Evolutionary conservation across 2,113 vertebrate genomes (phyloP).

Genomic region (Paralichthys olivaceus): DNA sequence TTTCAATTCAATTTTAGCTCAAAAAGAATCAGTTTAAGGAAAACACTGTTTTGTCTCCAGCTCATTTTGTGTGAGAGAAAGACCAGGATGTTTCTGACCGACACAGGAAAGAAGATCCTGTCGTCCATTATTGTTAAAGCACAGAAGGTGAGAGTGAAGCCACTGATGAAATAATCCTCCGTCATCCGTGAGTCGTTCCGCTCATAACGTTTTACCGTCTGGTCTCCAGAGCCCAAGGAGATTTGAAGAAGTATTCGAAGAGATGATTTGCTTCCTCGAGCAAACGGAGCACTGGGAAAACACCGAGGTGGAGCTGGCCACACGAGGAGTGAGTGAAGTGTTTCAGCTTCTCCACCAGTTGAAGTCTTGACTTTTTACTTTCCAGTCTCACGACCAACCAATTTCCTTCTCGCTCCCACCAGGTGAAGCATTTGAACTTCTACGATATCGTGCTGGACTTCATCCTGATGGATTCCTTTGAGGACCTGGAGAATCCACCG

Average conservation of each 20-base stretch:
- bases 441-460: slow-evolving; percentile 98
- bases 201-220: neutral
- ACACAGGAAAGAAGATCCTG: slow-evolving; percentile 93
- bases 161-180: rapidly evolving
- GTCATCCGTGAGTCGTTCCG: neutral
- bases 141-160: slow-evolving; percentile 86
- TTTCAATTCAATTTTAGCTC: too few relatives aligned
- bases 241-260: slow-evolving; percentile 96
- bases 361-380: too few relatives aligned
- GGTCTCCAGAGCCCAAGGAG: slow-evolving; percentile 90
- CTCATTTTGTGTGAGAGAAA: slow-evolving; percentile 90
- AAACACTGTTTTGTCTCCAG: slow-evolving; percentile 73
- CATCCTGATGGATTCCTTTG: slow-evolving; percentile 98
- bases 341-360: neutral
- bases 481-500: slow-evolving; percentile 98
- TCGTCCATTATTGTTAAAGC: slow-evolving; percentile 93
- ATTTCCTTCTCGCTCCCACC: neutral
- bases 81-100: slow-evolving; percentile 91
- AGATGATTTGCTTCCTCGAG: slow-evolving; percentile 95
- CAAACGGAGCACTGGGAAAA: slow-evolving; percentile 92
- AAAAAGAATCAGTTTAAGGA: neutral
- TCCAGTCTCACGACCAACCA: too few relatives aligned
- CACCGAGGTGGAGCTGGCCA: slow-evolving; percentile 91
- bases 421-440: slow-evolving; percentile 97
- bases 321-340: slow-evolving; percentile 86